Percentiles rank a stretch among this genome's conserved stretches.
Conservation (phyloP, 2,113 vertebrate genomes). For the Madoqua kirkii region DNA sequence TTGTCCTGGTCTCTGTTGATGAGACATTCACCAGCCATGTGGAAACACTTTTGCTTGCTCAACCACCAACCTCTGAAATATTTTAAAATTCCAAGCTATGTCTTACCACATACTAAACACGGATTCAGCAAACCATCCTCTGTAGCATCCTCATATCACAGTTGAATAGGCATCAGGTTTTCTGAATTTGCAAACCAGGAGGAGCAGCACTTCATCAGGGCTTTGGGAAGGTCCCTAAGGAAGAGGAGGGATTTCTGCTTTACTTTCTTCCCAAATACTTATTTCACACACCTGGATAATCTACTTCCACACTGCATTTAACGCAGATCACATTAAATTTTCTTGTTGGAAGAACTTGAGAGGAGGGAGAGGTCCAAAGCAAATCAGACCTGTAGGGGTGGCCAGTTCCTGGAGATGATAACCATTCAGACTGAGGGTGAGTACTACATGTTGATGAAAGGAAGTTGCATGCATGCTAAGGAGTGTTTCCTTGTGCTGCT, state of each 20-base stretch:
- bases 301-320: not conserved
- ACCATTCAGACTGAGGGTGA: too few species aligned
- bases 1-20: conserved; percentile 50
- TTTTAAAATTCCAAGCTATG: conserved; percentile 50
- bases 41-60: conserved; percentile 73
- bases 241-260: not conserved
- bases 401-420: accelerated
- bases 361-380: not conserved
- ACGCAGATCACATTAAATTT: not conserved
- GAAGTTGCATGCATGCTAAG: not conserved
- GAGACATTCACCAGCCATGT: conserved; percentile 70
- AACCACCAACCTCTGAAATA: conserved; percentile 48
- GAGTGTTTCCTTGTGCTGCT: not conserved
- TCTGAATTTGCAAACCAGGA: not conserved
- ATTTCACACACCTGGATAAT: not conserved
- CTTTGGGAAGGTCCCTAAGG: not conserved
- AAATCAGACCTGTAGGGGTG: accelerated
- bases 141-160: accelerated
- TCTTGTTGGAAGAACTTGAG: not conserved
- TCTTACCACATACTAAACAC: conserved; percentile 17
- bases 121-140: not conserved
- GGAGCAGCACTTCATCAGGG: not conserved
- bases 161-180: not conserved
- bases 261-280: not conserved
- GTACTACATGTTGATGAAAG: too few species aligned